Percentiles rank a stretch among this genome's conserved stretches.
Conservation (phyloP, 2,888 invertebrate genomes). For the Calameuta idolon region DNA sequence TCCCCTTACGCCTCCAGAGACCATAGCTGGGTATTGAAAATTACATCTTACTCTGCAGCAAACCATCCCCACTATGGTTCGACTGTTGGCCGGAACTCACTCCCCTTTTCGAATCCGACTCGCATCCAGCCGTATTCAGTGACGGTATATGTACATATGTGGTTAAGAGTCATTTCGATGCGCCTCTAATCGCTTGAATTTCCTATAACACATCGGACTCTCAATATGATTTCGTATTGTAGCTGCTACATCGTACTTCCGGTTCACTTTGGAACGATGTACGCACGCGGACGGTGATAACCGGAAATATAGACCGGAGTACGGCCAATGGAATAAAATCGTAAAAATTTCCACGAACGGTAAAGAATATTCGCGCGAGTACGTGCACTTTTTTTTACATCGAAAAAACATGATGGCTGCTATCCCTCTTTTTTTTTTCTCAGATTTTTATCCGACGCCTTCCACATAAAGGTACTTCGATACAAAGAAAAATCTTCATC, state of each 20-base stretch:
- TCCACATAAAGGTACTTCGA: background rate
- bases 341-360: background rate
- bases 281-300: background rate
- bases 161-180: constrained; percentile 37
- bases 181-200: constrained; percentile 40
- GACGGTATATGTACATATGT: no score
- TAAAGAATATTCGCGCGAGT: background rate
- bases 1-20: constrained; percentile 54
- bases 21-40: constrained; percentile 60
- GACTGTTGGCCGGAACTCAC: background rate
- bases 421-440: background rate
- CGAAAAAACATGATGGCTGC: background rate
- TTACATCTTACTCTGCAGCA: constrained; percentile 61
- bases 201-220: background rate
- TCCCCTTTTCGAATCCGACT: background rate
- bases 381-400: background rate
- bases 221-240: background rate
- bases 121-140: constrained; percentile 16
- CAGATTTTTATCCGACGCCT: background rate
- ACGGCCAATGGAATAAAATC: background rate
- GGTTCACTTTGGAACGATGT: constrained; percentile 15
- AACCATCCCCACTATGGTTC: constrained; percentile 19
- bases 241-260: constrained; percentile 13
- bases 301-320: background rate
- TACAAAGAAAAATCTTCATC: background rate